These are phyloP conservation scores for Tenualosa ilisha DNA, from an alignment of 2,797 vertebrate genomes.

Conservation along the genomic window DNA sequence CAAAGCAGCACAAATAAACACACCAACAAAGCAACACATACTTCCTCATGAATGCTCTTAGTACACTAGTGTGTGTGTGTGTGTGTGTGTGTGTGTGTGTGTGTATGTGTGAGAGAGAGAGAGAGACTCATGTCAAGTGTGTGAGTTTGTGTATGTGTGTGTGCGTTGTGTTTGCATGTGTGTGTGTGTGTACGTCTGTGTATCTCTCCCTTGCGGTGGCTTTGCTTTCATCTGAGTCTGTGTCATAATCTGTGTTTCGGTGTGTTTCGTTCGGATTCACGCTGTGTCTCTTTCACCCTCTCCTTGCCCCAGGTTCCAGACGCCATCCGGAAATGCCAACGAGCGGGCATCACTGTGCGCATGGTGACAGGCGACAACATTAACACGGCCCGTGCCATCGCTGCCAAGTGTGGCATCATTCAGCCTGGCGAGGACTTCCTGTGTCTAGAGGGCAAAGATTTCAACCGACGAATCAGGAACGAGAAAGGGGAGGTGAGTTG, in stretches of 20 bases:
- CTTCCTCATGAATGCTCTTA: neutral
- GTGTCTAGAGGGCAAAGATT: constrained; percentile 90
- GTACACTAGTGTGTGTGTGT: neutral
- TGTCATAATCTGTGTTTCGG: constrained; percentile 5
- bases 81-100: neutral
- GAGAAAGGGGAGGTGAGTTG: constrained; percentile 87
- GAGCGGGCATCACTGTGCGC: constrained; percentile 89
- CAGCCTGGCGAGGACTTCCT: constrained; percentile 89
- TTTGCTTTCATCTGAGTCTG: neutral
- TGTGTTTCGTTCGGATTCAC: neutral
- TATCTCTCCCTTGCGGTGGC: neutral
- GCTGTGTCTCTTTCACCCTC: neutral
- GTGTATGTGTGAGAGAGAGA: neutral
- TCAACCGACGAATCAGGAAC: constrained; percentile 89
- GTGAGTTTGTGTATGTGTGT: neutral
- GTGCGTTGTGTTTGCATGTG: neutral
- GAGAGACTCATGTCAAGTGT: neutral
- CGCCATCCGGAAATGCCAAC: constrained; percentile 88
- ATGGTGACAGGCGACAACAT: constrained; percentile 96
- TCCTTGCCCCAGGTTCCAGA: constrained; percentile 79
- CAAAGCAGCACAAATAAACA: neutral
- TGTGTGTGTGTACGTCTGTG: neutral
- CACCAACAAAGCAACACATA: neutral
- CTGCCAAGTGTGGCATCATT: constrained; percentile 89
- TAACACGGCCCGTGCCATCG: constrained; percentile 89